A percentile compares a stretch with the other conserved stretches of the same genome.
Conservation (phyloP, 2,113 vertebrate genomes). For the Axis porcinus region DNA sequence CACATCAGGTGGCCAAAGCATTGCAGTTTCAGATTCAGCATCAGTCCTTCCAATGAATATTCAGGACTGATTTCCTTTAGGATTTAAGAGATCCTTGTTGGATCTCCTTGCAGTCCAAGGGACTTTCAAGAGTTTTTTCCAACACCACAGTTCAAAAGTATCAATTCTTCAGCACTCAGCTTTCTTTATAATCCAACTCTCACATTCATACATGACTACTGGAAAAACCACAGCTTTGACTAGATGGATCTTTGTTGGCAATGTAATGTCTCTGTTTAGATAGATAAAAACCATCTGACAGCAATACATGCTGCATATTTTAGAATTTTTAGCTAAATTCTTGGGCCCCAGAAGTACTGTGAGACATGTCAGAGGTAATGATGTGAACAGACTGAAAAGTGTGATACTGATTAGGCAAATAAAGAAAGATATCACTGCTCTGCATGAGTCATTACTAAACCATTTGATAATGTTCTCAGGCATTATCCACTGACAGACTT, state of each 20-base stretch:
- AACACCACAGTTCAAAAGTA: not conserved
- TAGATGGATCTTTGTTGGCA: not conserved
- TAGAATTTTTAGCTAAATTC: slow-evolving; percentile 63
- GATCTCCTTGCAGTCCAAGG: not conserved
- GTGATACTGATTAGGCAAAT: slow-evolving; percentile 72
- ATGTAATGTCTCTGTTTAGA: not conserved
- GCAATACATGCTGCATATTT: slow-evolving; percentile 56
- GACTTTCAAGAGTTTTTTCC: not conserved
- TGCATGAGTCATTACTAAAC: slow-evolving; percentile 65
- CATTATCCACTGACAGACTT: slow-evolving; percentile 51
- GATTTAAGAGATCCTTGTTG: not conserved
- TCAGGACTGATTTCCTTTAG: not conserved
- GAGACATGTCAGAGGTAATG: slow-evolving; percentile 68
- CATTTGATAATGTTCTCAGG: slow-evolving; percentile 59
- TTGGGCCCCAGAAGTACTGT: slow-evolving; percentile 46
- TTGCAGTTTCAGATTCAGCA: not conserved
- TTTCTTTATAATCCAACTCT: not conserved
- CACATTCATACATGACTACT: not conserved
- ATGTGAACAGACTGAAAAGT: slow-evolving; percentile 67
- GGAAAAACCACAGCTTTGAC: not conserved
- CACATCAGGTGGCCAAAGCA: not conserved
- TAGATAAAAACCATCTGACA: slow-evolving; percentile 50
- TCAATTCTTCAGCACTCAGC: not conserved
- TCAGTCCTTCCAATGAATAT: not conserved
- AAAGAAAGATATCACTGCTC: slow-evolving; percentile 59